Evolutionary conservation across 2,888 invertebrate genomes (phyloP).

Genomic region (Lithophane socia): DNA sequence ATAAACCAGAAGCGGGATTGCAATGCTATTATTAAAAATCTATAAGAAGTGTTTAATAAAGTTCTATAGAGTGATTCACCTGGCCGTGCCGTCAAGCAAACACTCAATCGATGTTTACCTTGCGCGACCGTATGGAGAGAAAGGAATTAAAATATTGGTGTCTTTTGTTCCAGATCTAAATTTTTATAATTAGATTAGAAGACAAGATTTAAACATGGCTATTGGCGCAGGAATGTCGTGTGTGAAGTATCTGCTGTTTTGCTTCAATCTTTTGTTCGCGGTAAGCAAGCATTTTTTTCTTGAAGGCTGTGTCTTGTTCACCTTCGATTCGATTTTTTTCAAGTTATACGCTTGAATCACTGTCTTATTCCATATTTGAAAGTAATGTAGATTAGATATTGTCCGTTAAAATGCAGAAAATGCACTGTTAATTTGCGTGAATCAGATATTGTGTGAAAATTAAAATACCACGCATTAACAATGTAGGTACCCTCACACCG

Average conservation of each 20-base stretch:
- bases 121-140: slow-evolving; percentile 61
- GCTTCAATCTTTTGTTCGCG: slow-evolving; percentile 96
- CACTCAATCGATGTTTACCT: slow-evolving; percentile 82
- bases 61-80: slow-evolving; percentile 32
- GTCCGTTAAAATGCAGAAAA: background rate
- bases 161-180: slow-evolving; percentile 84
- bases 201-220: slow-evolving; percentile 91
- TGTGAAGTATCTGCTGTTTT: slow-evolving; percentile 96
- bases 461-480: slow-evolving; percentile 11
- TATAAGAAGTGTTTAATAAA: background rate
- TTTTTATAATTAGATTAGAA: slow-evolving; percentile 70
- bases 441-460: slow-evolving; percentile 7
- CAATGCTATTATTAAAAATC: slow-evolving; percentile 35
- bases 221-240: slow-evolving; percentile 95
- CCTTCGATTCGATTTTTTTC: slow-evolving; percentile 55
- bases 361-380: background rate
- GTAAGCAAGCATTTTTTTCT: slow-evolving; percentile 91
- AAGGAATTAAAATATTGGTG: slow-evolving; percentile 68
- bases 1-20: slow-evolving; percentile 33
- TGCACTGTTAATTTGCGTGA: background rate
- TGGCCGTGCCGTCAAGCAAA: slow-evolving; percentile 62
- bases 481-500: slow-evolving; percentile 12
- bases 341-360: slow-evolving; percentile 10
- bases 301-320: slow-evolving; percentile 53
- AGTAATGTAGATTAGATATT: background rate